Base-by-base conservation (phyloP, 2,113 vertebrate species). In the Tragelaphus strepsiceros region DNA sequence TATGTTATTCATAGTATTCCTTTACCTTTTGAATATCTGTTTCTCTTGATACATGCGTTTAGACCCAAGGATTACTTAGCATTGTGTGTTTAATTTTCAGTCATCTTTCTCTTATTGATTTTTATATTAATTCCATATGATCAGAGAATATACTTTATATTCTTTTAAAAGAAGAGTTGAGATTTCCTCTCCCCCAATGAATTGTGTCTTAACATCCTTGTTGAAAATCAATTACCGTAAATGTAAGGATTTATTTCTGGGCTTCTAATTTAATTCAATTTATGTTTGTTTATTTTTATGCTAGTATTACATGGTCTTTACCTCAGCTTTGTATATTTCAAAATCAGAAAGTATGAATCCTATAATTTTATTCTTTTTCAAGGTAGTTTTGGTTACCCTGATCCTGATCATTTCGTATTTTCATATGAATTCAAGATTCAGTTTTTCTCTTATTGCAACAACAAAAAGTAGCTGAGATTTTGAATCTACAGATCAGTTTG, bases 111-210 rank as follows among this genome's bases (percentile, higher is more conserved):
- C 53, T 71, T 43, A 82, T 13, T 86, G 56, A 85, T 59, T 21
- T 96, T 81, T 88, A 96, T 19, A 92, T 91, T 54, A 91, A 86
- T 91, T 22, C 22, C 32, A 59, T 71, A 88, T 92, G 89, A 19
- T 88, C 19, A 92, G 58, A 86, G 51, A 92, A 67, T 5, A 81
- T 80, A 62, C 30, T 91, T 80, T 81, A 22, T 54, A 91, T 82
- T 71, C 64, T 56, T 88, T 58, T 61, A 67, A 88, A 67, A 77
- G 22, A 77, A 46, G 61, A 62, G 61, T 62, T 62, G 61, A 56
- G 30, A 24, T 88, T 74, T 35, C 43, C 74, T 49, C 19, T 32
- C 16, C 59, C 35, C 26, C 54, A 85, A 3, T 89, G 59, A 64
- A 58, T 56, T 81, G 28, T 81, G 30, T n/a, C n/a, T 46, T 88